A percentile compares a stretch with the other conserved stretches of the same genome.
Conservation (phyloP, 2,888 invertebrate species). For the Cheilosia pagana region DNA sequence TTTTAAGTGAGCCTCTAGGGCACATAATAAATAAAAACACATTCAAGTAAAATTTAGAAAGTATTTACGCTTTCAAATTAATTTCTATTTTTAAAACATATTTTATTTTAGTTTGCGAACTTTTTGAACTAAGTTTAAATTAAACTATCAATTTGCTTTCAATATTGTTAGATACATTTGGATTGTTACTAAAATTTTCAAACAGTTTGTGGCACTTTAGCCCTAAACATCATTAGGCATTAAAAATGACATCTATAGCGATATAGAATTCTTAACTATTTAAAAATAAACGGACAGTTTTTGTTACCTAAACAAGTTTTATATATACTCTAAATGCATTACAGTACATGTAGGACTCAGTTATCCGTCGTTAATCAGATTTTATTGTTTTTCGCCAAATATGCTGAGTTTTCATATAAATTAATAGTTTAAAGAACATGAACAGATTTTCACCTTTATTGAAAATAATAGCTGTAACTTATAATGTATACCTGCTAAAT, state of each 20-base stretch:
- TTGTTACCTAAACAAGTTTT: slow-evolving; percentile 10
- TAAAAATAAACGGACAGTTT: slow-evolving; percentile 1
- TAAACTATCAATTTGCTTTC: slow-evolving; percentile 6
- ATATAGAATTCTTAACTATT: slow-evolving; percentile 41
- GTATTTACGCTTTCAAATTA: background rate
- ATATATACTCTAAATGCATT: slow-evolving; percentile 4
- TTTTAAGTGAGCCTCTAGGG: slow-evolving; percentile 30
- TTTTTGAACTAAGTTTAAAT: slow-evolving; percentile 19
- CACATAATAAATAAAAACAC: slow-evolving; percentile 35
- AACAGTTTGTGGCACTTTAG: slow-evolving; percentile 24
- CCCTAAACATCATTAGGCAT: slow-evolving; percentile 12
- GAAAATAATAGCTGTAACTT: too few relatives aligned
- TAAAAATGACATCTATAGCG: slow-evolving; percentile 28
- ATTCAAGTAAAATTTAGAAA: slow-evolving; percentile 30
- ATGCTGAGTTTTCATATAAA: too few relatives aligned
- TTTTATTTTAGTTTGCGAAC: slow-evolving; percentile 1
- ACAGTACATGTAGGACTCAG: background rate
- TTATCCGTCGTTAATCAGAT: too few relatives aligned
- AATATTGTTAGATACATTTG: background rate
- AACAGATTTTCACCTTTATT: too few relatives aligned
- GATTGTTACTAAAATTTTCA: slow-evolving; percentile 10
- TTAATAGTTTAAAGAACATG: too few relatives aligned
- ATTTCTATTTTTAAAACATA: slow-evolving; percentile 31
- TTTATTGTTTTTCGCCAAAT: too few relatives aligned
- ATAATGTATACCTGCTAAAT: too few relatives aligned